Conservation (phyloP, 2,888 invertebrate species). For the Notocelia uddmanniana region DNA sequence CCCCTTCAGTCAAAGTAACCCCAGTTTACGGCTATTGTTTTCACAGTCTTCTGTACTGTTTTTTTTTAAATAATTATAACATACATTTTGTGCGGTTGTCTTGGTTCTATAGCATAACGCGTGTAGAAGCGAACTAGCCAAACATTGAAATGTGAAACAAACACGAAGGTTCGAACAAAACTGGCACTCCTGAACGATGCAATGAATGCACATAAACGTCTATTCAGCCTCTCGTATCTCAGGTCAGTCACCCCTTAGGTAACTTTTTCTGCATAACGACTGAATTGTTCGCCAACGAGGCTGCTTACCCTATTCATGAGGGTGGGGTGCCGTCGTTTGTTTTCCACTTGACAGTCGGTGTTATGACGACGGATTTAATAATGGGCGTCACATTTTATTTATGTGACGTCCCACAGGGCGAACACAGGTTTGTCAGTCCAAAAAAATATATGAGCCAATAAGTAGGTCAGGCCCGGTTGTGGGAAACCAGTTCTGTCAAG, state of each 20-base stretch:
- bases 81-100: background rate
- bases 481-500: too few species aligned
- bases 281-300: slow-evolving; percentile 55
- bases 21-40: too few species aligned
- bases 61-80: too few species aligned
- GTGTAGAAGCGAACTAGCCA: background rate
- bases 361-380: slow-evolving; percentile 47
- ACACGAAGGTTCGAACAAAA: background rate
- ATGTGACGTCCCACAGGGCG: too few species aligned
- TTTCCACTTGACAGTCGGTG: slow-evolving; percentile 50
- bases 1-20: too few species aligned
- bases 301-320: slow-evolving; percentile 55
- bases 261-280: slow-evolving; percentile 60
- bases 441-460: too few species aligned
- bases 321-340: slow-evolving; percentile 50
- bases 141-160: background rate
- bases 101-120: background rate
- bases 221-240: slow-evolving; percentile 49
- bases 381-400: slow-evolving; percentile 50
- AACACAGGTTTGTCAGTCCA: background rate
- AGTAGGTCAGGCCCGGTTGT: too few species aligned
- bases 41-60: too few species aligned
- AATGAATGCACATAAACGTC: background rate
- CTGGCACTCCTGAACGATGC: background rate
- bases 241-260: slow-evolving; percentile 52